Conservation (phyloP, 2,797 vertebrate species). For the Melanotaenia boesemani region DNA sequence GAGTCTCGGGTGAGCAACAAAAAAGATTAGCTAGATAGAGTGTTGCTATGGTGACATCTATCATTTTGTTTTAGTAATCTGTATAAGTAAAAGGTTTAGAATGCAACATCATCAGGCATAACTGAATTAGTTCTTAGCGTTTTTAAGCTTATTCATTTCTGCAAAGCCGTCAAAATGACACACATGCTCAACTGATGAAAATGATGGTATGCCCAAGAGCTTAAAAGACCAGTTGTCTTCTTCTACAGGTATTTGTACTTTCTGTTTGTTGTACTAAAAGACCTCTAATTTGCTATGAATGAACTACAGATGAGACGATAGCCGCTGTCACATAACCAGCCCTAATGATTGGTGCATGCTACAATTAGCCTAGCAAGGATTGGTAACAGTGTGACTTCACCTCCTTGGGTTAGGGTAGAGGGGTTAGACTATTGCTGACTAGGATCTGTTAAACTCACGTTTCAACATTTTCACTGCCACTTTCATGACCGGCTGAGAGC, state of each 20-base stretch:
- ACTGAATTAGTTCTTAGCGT: neutral
- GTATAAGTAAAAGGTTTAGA: neutral
- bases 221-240: too few species aligned
- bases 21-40: neutral
- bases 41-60: neutral
- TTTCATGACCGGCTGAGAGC: conserved; percentile 98
- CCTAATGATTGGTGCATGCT: neutral
- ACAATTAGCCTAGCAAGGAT: neutral
- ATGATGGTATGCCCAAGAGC: neutral
- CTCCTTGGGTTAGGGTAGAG: too few species aligned
- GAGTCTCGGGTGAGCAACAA: neutral
- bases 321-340: neutral
- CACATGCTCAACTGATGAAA: neutral
- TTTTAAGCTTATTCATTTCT: neutral
- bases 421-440: too few species aligned
- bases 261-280: neutral
- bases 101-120: neutral
- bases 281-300: neutral
- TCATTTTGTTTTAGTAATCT: neutral
- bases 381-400: neutral
- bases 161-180: neutral
- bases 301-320: neutral
- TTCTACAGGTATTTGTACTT: neutral
- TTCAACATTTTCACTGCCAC: conserved; percentile 99
- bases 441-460: conserved; percentile 87